Conservation (phyloP, 1,140 invertebrate species). For the Hermetia illucens region DNA sequence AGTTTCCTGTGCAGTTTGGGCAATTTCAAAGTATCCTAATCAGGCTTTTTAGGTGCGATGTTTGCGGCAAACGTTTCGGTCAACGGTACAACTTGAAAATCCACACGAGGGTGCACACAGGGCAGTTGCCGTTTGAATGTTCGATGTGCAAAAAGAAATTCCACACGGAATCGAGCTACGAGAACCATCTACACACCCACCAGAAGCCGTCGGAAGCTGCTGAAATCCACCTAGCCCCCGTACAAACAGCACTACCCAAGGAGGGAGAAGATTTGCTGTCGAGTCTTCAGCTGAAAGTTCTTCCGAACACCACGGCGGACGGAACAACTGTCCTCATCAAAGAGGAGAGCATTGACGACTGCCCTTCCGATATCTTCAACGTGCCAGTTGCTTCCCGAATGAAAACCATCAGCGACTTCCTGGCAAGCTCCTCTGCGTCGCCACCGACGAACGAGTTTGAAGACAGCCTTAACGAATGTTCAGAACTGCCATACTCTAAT, state of each 20-base stretch:
- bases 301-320: background rate
- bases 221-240: slow-evolving; percentile 19
- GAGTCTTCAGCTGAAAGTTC: background rate
- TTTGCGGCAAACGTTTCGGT: slow-evolving; percentile 39
- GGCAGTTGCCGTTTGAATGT: slow-evolving; percentile 51
- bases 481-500: slow-evolving; percentile 25
- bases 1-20: too few species aligned
- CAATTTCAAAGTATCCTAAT: background rate
- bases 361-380: background rate
- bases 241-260: background rate
- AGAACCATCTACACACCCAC: slow-evolving; percentile 30
- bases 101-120: slow-evolving; percentile 47
- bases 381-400: background rate
- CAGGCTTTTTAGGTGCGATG: slow-evolving; percentile 18
- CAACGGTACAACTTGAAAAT: slow-evolving; percentile 38
- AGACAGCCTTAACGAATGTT: slow-evolving; percentile 23
- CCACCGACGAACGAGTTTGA: slow-evolving; percentile 20
- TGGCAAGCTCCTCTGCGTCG: slow-evolving; percentile 24
- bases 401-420: slow-evolving; percentile 9
- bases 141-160: slow-evolving; percentile 38
- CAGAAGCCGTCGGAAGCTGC: too few species aligned
- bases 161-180: slow-evolving; percentile 26
- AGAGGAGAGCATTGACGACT: background rate
- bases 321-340: background rate
- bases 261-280: background rate